These are phyloP conservation scores for Apodemus speciosus DNA, from an alignment of 2,113 vertebrate genomes.

Conservation along the genomic window DNA sequence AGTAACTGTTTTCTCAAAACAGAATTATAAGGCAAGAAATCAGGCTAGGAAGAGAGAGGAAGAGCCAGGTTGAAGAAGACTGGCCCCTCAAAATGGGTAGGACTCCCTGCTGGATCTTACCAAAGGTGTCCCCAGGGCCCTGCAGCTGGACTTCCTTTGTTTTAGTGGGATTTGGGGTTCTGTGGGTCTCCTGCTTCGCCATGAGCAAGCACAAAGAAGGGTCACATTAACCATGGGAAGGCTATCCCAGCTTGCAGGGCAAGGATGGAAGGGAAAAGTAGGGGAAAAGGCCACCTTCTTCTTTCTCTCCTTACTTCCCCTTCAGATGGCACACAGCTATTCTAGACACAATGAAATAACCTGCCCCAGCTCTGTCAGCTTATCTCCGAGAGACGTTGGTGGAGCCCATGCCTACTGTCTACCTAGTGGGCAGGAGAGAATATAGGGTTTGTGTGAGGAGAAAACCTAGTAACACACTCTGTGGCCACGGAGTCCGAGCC, in stretches of 20 bases:
- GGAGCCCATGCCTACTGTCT: not conserved
- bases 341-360: not conserved
- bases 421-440: not conserved
- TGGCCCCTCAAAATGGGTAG: not conserved
- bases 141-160: not conserved
- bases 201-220: not conserved
- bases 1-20: not conserved
- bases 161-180: not conserved
- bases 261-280: not conserved
- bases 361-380: not conserved
- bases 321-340: not conserved
- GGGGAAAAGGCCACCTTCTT: not conserved
- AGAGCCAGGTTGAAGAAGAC: not conserved
- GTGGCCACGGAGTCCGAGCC: not conserved
- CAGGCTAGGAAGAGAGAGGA: slow-evolving; percentile 67
- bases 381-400: not conserved
- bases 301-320: not conserved
- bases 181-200: not conserved
- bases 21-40: slow-evolving; percentile 49
- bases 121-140: not conserved
- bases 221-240: not conserved
- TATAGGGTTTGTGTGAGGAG: not conserved
- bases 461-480: not conserved
- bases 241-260: not conserved
- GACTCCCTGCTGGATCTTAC: not conserved